These are phyloP conservation scores for Ammospiza caudacuta DNA, from an alignment of 2,113 vertebrate genomes.

Conservation along the genomic window DNA sequence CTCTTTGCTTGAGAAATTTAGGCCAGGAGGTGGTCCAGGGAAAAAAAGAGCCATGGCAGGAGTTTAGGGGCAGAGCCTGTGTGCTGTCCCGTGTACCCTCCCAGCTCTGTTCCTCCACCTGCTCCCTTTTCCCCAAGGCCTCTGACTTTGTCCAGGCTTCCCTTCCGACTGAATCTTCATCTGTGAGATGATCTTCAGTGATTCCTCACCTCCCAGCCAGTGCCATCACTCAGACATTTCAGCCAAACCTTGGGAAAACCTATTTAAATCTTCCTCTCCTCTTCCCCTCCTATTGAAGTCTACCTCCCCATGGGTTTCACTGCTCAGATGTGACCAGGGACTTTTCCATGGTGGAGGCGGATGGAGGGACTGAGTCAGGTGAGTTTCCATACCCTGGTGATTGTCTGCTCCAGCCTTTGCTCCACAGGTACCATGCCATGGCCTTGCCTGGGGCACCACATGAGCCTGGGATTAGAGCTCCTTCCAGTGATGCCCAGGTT, in stretches of 20 bases:
- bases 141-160: neutral
- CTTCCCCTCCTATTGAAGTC: neutral
- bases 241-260: neutral
- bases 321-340: accelerated
- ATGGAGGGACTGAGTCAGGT: neutral
- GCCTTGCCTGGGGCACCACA: neutral
- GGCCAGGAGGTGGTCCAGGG: neutral
- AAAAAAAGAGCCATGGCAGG: neutral
- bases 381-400: neutral
- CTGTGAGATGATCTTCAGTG: neutral
- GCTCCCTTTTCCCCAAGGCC: neutral
- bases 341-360: neutral
- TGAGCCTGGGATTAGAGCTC: neutral
- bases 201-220: neutral
- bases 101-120: neutral
- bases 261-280: neutral
- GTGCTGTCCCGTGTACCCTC: accelerated
- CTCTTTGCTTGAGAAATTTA: neutral
- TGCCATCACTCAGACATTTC: neutral
- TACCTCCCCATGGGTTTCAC: neutral
- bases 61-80: neutral
- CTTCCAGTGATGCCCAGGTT: neutral
- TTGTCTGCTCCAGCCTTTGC: neutral
- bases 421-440: neutral
- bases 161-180: neutral